phyloP scores from a whole-genome alignment of 2,113 vertebrate species.

The Platycercus adscitus region DNA sequence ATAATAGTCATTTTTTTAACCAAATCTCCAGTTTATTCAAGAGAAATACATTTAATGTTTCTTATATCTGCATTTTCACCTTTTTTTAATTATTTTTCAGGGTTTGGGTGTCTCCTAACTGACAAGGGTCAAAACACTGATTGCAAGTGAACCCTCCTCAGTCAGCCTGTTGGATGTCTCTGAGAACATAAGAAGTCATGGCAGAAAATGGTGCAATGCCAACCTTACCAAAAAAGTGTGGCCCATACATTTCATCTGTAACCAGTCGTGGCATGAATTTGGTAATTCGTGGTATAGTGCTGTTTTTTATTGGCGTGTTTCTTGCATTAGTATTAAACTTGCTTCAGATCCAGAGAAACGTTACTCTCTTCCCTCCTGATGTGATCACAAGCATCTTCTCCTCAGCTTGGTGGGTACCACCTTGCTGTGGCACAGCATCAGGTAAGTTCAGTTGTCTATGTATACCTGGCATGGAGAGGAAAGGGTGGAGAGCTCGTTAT shows the following conservation, averaged over 20 bases:
- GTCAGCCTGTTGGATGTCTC: slow-evolving; percentile 37
- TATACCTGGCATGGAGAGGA: not conserved
- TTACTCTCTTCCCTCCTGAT: slow-evolving; percentile 96
- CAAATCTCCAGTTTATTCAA: not conserved
- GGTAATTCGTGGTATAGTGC: slow-evolving; percentile 86
- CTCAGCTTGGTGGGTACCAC: slow-evolving; percentile 95
- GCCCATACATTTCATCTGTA: slow-evolving; percentile 86
- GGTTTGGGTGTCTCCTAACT: slow-evolving; percentile 65
- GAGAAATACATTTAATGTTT: not conserved
- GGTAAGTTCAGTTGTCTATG: slow-evolving; percentile 73
- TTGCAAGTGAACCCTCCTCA: slow-evolving; percentile 19
- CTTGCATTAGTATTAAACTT: slow-evolving; percentile 93
- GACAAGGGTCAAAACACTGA: slow-evolving; percentile 1
- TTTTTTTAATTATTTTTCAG: slow-evolving; percentile 62
- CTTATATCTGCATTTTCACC: not conserved
- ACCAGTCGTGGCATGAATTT: slow-evolving; percentile 88
- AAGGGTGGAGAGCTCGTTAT: not conserved
- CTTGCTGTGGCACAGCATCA: slow-evolving; percentile 92
- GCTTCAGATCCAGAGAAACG: slow-evolving; percentile 94
- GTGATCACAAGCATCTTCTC: slow-evolving; percentile 95
- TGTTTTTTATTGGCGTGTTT: slow-evolving; percentile 93
- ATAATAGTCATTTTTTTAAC: not conserved
- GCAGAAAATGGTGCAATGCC: slow-evolving; percentile 73
- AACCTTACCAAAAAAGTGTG: slow-evolving; percentile 68
- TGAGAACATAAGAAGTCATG: slow-evolving; percentile 76